phyloP scores from a whole-genome alignment of 2,797 vertebrate species.

The Muscicapa striata region DNA sequence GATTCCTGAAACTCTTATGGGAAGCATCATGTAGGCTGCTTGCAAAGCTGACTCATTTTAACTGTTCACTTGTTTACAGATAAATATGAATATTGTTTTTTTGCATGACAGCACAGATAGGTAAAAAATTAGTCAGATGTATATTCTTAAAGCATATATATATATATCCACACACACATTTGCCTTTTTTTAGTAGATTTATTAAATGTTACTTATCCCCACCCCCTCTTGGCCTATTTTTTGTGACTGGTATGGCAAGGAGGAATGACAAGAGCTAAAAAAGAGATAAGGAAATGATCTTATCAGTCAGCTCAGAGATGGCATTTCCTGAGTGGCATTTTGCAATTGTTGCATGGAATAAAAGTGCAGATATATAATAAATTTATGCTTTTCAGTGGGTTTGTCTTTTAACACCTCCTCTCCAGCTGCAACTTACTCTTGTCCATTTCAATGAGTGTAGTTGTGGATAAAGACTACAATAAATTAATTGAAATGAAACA shows the following conservation, averaged over 20 bases:
- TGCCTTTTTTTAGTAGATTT: background rate
- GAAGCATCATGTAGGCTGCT: background rate
- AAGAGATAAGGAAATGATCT: constrained; percentile 32
- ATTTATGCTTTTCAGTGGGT: background rate
- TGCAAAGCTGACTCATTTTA: background rate
- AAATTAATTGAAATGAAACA: background rate
- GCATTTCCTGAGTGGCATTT: constrained; percentile 29
- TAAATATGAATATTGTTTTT: background rate
- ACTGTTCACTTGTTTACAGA: background rate
- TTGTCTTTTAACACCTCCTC: background rate
- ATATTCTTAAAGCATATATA: background rate
- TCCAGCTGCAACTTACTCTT: background rate
- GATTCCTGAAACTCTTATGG: background rate
- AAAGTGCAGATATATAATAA: background rate
- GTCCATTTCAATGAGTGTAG: background rate
- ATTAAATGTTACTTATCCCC: constrained; percentile 6
- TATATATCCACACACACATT: background rate
- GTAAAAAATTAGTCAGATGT: background rate
- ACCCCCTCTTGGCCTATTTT: constrained; percentile 7
- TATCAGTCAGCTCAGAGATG: constrained; percentile 30
- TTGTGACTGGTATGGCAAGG: constrained; percentile 4
- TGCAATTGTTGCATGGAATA: background rate
- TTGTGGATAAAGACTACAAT: background rate
- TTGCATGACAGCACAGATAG: background rate
- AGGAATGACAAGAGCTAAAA: constrained; percentile 35